These are phyloP conservation scores for Heliornis fulica DNA, from an alignment of 2,113 vertebrate genomes.

Conservation along the genomic window DNA sequence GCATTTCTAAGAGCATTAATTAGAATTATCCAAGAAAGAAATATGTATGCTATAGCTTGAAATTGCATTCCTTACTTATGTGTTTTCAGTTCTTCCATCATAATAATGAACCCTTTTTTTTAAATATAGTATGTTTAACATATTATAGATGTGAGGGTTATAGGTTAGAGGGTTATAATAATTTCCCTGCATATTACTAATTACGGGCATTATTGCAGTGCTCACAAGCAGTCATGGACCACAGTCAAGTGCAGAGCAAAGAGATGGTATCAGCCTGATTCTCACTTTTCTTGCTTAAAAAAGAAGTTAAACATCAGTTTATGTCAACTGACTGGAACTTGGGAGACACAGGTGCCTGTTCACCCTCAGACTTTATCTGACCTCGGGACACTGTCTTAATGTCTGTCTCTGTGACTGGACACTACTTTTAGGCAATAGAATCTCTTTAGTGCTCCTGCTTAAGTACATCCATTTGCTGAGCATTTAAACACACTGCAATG, in stretches of 20 bases:
- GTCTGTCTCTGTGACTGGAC: background rate
- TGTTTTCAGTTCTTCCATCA: background rate
- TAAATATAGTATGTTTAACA: no score
- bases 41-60: background rate
- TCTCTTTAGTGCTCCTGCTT: background rate
- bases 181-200: background rate
- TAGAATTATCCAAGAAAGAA: background rate
- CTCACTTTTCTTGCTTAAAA: background rate
- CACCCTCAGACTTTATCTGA: background rate
- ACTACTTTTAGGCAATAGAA: background rate
- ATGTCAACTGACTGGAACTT: background rate
- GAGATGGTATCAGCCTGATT: background rate
- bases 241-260: background rate
- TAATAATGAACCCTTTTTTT: background rate
- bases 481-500: background rate
- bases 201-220: background rate
- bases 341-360: background rate
- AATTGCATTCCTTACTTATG: background rate
- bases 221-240: background rate
- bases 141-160: background rate
- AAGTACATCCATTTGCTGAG: background rate
- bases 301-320: background rate
- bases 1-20: background rate
- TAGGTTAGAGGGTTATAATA: background rate
- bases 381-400: background rate